Evolutionary conservation across 2,888 invertebrate species (phyloP), one percentile per base, ranked within the genome.

Genomic region (Cerceris rybyensis): DNA sequence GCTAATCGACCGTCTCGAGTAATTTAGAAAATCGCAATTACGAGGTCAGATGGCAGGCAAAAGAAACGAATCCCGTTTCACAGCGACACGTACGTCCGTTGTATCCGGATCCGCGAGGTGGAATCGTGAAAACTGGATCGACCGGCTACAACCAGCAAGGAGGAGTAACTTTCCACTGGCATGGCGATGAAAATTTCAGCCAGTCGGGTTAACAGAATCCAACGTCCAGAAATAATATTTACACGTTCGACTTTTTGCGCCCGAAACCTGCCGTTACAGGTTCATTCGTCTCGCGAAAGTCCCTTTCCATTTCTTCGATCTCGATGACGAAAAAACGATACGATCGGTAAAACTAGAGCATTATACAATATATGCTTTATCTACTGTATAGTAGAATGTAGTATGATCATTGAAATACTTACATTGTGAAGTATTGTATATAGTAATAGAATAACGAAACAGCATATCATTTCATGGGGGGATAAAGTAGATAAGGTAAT

Each of bases 101-200:
- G 28, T 28, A 80, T 80, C 86, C 83, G 78, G 76, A 81, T 86
- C 66, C 63, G 64, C 70, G 61, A 46, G 42, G 50, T 78, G 55
- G 75, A 76, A 71, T 73, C 77, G 70, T 74, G 82, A 79, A 86
- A 86, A 85, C 85, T 84, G 84, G 86, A 85, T 67, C 78, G 71
- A 79, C 86, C 70, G 76, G 84, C 78, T 81, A 14, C 39, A 59
- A 58, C 17, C n/a, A 43, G 49, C 17, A 39, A 11, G 6, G 42
- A 42, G 7, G 41, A 16, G 69, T 75, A 82, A 84, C 86, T 85
- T 85, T 85, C 85, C 75, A 82, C 60, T 16, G n/a, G 46, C 54
- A 55, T 50, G 59, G 7, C 59, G 57, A 75, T 80, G 85, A 84
- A 85, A 77, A 84, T 84, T 82, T 79, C 69, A 64, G 59, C 41